phyloP scores from a whole-genome alignment of 2,888 invertebrate genomes.

The Idaea biselata region DNA sequence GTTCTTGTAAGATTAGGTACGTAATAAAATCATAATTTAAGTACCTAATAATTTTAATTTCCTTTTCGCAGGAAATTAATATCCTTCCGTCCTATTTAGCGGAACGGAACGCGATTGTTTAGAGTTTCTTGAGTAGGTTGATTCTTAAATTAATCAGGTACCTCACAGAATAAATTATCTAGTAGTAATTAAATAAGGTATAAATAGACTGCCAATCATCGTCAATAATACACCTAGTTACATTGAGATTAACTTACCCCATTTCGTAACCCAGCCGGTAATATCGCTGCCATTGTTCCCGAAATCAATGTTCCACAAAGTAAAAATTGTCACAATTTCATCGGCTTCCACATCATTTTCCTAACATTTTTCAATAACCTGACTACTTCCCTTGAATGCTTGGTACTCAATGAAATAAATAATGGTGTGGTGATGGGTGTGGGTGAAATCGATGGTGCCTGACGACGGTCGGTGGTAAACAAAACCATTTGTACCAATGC shows the following conservation, averaged over 20 bases:
- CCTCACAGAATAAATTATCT: neutral
- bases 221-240: neutral
- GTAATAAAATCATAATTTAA: neutral
- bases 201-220: neutral
- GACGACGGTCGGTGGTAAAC: constrained; percentile 12
- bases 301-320: constrained; percentile 8
- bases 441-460: neutral
- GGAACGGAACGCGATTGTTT: neutral
- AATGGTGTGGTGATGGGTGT: neutral
- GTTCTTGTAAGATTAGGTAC: neutral
- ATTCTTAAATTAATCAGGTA: neutral
- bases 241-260: constrained; percentile 46
- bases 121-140: neutral
- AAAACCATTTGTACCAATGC: constrained; percentile 16
- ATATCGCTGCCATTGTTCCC: constrained; percentile 58
- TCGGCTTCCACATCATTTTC: neutral
- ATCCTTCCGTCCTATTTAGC: neutral
- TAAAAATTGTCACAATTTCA: constrained; percentile 3
- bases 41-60: neutral
- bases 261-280: constrained; percentile 62
- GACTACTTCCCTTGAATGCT: constrained; percentile 4
- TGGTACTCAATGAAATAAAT: neutral
- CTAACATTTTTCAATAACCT: constrained; percentile 21
- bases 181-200: neutral
- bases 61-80: neutral